Conservation (phyloP, 2,888 invertebrate genomes). For the Elegia similella region DNA sequence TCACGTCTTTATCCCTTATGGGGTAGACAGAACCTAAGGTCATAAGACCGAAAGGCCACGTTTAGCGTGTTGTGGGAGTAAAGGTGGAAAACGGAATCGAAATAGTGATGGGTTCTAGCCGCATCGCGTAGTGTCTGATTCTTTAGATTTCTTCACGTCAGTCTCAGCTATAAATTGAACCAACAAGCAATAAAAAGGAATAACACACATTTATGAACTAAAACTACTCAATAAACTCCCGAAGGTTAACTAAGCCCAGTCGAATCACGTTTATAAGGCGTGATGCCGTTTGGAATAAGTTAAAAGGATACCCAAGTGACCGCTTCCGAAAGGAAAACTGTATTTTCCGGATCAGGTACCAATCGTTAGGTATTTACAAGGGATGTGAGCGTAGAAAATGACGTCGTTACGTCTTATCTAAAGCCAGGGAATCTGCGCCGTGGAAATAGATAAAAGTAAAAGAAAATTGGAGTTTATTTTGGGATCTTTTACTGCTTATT, state of each 20-base stretch:
- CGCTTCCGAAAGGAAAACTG: conserved; percentile 4
- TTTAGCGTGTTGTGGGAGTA: too few species aligned
- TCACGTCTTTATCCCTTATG: too few species aligned
- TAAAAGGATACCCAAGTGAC: conserved; percentile 15
- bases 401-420: conserved; percentile 40
- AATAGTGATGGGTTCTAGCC: too few species aligned
- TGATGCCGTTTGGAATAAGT: conserved; percentile 7
- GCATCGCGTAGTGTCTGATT: too few species aligned
- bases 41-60: too few species aligned
- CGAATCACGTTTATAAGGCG: conserved; percentile 2
- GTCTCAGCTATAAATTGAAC: not conserved
- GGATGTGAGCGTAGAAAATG: conserved; percentile 32
- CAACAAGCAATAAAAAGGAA: not conserved
- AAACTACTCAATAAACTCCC: too few species aligned
- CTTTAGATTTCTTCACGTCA: too few species aligned
- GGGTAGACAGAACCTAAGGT: too few species aligned
- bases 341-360: conserved; percentile 30
- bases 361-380: conserved; percentile 32
- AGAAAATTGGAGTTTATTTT: conserved; percentile 30
- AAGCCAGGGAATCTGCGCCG: conserved; percentile 31
- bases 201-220: not conserved
- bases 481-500: conserved; percentile 24
- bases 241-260: not conserved
- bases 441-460: conserved; percentile 29
- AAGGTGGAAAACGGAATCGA: too few species aligned